Evolutionary conservation across 2,797 vertebrate genomes (phyloP), one percentile per base, ranked within the genome.

Genomic region (Pempheris klunzingeri): DNA sequence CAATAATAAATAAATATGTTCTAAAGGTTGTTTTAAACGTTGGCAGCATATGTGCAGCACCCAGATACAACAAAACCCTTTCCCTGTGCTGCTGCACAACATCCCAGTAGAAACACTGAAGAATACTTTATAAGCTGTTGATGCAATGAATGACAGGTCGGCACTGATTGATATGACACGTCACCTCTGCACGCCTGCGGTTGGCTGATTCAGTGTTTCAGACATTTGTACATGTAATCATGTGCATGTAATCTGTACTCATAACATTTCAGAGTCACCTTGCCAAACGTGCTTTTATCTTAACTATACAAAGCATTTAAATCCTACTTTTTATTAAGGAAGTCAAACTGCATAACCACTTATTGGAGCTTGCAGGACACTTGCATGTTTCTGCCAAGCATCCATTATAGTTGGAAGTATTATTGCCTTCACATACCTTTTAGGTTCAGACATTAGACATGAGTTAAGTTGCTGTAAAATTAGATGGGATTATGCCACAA

Each of bases 371-470:
- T 59, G n/a, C n/a, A n/a, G n/a, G 44, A 22, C 44, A 26, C 24
- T 24, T 26, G 39, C 7, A 36, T 7, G 28, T 63, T 52, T 79
- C 65, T 73, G 76, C 66, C 83, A 75, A 20, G 8, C 77, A 32
- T 28, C 28, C 28, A 46, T 64, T 66, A 66, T 71, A 60, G 59
- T 79, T 47, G 65, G 24, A 74, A 20, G 28, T 13, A n/a, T 58
- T 49, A 63, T 44, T 71, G 78, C 58, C 79, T 71, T 65, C 34
- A 80, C 71, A 78, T 60, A 64, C 54, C 71, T 28, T 66, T 71
- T 20, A 60, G 7, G 71, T 59, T 46, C 46, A 67, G 6, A 57
- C 58, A 72, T 72, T 53, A 52, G 24, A 46, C 61, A 26, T 43
- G 41, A 74, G 34, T 43, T 47, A 52, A 67, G 57, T 57, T n/a